Percentiles rank a stretch among this genome's conserved stretches.
phyloP scores from a whole-genome alignment of 2,113 vertebrate genomes.

The Toxotes chatareus region DNA sequence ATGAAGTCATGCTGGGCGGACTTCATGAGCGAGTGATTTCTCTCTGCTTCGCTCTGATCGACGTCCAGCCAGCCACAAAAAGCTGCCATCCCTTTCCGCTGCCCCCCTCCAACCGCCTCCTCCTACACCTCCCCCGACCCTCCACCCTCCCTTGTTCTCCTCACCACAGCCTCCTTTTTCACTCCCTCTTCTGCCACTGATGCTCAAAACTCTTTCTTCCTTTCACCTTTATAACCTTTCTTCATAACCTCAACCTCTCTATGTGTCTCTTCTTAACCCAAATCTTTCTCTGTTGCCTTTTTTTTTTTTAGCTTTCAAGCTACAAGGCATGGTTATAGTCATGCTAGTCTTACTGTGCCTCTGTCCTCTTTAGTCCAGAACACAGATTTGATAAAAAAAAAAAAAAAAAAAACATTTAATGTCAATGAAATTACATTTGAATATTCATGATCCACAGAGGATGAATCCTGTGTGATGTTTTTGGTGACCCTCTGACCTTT shows the following conservation, averaged over 20 bases:
- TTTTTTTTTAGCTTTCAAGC: too few species aligned
- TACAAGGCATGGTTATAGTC: too few species aligned
- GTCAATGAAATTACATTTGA: too few species aligned
- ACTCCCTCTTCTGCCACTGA: background rate
- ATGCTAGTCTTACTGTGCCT: too few species aligned
- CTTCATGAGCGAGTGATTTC: conserved; percentile 60
- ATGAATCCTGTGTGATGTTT: too few species aligned
- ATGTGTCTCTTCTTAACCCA: background rate
- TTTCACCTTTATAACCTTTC: conserved; percentile 11
- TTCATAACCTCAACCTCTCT: background rate
- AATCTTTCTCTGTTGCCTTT: background rate
- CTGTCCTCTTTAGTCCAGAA: too few species aligned
- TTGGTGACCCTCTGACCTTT: too few species aligned
- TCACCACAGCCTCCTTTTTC: conserved; percentile 2
- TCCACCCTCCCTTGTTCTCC: background rate
- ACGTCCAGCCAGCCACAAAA: conserved; percentile 58
- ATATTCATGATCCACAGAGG: too few species aligned
- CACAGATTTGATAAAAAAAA: too few species aligned
- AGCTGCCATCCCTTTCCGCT: conserved; percentile 21
- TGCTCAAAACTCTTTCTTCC: background rate
- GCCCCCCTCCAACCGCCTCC: background rate
- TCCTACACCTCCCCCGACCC: background rate
- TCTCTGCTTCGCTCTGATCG: conserved; percentile 59
- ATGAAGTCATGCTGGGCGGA: conserved; percentile 61
- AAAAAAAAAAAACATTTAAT: too few species aligned